Evolutionary conservation across 2,888 invertebrate species (phyloP).

Genomic region (Patella caerulea): DNA sequence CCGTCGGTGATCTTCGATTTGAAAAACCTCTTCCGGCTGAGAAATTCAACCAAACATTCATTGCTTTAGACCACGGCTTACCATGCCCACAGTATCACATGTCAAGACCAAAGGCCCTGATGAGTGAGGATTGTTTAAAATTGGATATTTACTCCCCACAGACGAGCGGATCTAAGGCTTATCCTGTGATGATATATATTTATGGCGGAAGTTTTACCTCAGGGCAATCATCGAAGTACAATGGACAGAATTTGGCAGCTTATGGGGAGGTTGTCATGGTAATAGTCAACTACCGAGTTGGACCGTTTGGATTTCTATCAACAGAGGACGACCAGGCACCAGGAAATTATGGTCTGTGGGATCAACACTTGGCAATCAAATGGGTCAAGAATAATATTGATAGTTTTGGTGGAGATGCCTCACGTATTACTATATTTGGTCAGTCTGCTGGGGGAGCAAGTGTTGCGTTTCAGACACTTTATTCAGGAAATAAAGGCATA

Average conservation of each 20-base stretch:
- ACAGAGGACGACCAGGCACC: slow-evolving; percentile 41
- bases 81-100: slow-evolving; percentile 90
- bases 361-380: slow-evolving; percentile 48
- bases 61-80: slow-evolving; percentile 86
- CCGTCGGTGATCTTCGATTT: neutral
- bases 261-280: slow-evolving; percentile 44
- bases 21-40: neutral
- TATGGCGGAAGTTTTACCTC: slow-evolving; percentile 45
- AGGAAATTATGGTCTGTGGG: slow-evolving; percentile 58
- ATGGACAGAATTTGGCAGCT: slow-evolving; percentile 39
- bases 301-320: slow-evolving; percentile 53
- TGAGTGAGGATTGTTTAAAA: slow-evolving; percentile 93
- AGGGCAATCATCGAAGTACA: slow-evolving; percentile 43
- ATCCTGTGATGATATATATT: slow-evolving; percentile 47
- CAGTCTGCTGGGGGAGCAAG: slow-evolving; percentile 51
- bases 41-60: slow-evolving; percentile 63
- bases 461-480: slow-evolving; percentile 41
- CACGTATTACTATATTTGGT: slow-evolving; percentile 48
- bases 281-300: slow-evolving; percentile 51
- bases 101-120: slow-evolving; percentile 96
- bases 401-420: slow-evolving; percentile 45
- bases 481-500: slow-evolving; percentile 42
- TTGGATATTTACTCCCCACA: slow-evolving; percentile 88
- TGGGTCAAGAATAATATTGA: slow-evolving; percentile 53
- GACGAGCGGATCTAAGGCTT: neutral